Evolutionary conservation across 1,140 invertebrate species (phyloP).

Genomic region (Trichoplusia ni): DNA sequence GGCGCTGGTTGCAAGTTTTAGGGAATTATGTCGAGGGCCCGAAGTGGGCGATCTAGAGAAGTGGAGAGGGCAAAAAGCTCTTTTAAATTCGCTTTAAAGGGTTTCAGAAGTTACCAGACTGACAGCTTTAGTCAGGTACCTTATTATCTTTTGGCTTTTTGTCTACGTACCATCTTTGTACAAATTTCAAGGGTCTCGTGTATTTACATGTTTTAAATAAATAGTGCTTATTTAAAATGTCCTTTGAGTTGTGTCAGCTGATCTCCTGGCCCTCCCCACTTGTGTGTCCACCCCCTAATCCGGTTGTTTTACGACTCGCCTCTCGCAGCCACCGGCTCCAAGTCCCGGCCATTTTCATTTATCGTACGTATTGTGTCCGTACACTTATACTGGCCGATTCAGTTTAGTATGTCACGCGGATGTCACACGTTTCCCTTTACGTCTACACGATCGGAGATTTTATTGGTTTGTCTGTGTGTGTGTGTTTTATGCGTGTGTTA

Average conservation of each 20-base stretch:
- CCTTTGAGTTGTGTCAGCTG: background rate
- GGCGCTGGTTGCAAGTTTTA: constrained; percentile 71
- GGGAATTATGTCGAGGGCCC: constrained; percentile 48
- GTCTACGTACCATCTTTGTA: no score
- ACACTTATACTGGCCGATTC: constrained; percentile 26
- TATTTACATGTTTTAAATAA: no score
- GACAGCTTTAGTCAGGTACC: no score
- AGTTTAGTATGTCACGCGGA: constrained; percentile 28
- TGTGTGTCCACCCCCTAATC: constrained; percentile 59
- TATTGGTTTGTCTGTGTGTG: background rate
- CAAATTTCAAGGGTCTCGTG: no score
- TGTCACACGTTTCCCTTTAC: background rate
- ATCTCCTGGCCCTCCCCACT: constrained; percentile 35
- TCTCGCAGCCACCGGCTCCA: constrained; percentile 49
- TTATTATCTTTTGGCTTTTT: no score
- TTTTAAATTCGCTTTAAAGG: background rate
- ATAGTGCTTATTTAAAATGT: no score
- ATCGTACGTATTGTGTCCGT: constrained; percentile 44
- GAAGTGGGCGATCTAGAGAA: constrained; percentile 32
- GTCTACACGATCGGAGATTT: background rate
- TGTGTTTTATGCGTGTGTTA: background rate
- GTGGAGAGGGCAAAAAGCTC: background rate
- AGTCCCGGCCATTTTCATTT: constrained; percentile 60
- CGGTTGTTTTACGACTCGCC: constrained; percentile 63
- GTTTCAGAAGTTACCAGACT: no score